Percentiles rank a stretch among this genome's conserved stretches.
phyloP scores from a whole-genome alignment of 2,888 invertebrate genomes.

The Himalopsyche tibetana region DNA sequence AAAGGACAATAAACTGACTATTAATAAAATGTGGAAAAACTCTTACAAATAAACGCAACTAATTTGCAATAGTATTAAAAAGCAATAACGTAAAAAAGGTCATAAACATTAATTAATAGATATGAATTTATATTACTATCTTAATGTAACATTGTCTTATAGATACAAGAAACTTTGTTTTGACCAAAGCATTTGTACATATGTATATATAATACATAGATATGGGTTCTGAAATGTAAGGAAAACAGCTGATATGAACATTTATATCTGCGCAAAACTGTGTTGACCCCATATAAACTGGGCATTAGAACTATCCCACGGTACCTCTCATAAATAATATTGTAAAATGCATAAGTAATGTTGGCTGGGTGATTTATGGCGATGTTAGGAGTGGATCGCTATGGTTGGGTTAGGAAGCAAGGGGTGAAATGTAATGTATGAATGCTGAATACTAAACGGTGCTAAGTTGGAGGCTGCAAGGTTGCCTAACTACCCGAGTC shows the following conservation, averaged over 20 bases:
- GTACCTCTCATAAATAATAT: constrained; percentile 78
- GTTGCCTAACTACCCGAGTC: background rate
- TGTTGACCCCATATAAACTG: constrained; percentile 11
- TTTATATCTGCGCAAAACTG: background rate
- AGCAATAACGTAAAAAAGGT: no score
- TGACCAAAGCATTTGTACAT: no score
- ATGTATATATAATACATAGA: background rate
- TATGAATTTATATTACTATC: no score
- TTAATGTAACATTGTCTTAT: no score
- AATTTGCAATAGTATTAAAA: no score
- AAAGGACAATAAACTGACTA: no score
- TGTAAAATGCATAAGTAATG: constrained; percentile 79
- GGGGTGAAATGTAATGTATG: constrained; percentile 70
- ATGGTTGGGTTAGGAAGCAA: constrained; percentile 68
- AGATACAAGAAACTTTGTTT: no score
- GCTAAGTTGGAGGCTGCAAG: background rate
- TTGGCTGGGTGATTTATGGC: constrained; percentile 76
- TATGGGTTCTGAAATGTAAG: background rate
- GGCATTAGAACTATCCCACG: constrained; percentile 65
- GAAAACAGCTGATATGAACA: background rate
- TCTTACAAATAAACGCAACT: no score
- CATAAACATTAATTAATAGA: no score
- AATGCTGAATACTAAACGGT: constrained; percentile 56
- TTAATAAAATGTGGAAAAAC: no score
- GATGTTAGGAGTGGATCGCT: constrained; percentile 68